These are phyloP conservation scores for Camponotus pennsylvanicus DNA, from an alignment of 1,140 invertebrate genomes.

Conservation along the genomic window DNA sequence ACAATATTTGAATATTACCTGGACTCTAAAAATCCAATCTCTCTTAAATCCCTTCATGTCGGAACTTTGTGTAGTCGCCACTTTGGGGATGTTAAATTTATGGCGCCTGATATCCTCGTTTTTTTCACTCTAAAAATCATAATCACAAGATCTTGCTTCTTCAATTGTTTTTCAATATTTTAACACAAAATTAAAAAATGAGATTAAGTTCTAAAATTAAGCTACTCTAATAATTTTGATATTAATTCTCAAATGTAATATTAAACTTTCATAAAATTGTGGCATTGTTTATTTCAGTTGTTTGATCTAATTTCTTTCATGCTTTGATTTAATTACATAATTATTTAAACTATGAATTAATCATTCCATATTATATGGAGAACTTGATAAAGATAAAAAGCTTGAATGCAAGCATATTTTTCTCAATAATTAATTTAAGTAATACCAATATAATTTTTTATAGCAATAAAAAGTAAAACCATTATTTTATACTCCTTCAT, in stretches of 20 bases:
- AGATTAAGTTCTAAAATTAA: not conserved
- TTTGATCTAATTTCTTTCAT: not conserved
- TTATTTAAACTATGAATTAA: not conserved
- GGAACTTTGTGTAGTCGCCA: constrained; percentile 60
- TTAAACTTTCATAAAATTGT: not conserved
- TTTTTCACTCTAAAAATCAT: constrained; percentile 77
- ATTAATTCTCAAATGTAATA: not conserved
- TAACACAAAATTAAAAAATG: constrained; percentile 61
- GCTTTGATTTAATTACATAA: no score
- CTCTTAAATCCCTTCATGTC: constrained; percentile 83
- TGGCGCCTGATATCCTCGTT: constrained; percentile 56
- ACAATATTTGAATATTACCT: constrained; percentile 75
- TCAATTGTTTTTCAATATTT: constrained; percentile 65
- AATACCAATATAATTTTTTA: not conserved
- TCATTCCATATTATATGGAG: not conserved
- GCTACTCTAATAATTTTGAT: not conserved
- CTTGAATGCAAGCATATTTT: not conserved
- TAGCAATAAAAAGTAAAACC: not conserved
- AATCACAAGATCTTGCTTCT: constrained; percentile 66
- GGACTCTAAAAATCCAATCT: constrained; percentile 84
- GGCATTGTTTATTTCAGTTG: not conserved
- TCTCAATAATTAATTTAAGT: not conserved
- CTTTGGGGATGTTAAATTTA: constrained; percentile 64
- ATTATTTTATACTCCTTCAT: not conserved
- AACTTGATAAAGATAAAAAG: not conserved